Conservation (phyloP, 2,113 vertebrate genomes). For the Myanophis thanlyinensis region DNA sequence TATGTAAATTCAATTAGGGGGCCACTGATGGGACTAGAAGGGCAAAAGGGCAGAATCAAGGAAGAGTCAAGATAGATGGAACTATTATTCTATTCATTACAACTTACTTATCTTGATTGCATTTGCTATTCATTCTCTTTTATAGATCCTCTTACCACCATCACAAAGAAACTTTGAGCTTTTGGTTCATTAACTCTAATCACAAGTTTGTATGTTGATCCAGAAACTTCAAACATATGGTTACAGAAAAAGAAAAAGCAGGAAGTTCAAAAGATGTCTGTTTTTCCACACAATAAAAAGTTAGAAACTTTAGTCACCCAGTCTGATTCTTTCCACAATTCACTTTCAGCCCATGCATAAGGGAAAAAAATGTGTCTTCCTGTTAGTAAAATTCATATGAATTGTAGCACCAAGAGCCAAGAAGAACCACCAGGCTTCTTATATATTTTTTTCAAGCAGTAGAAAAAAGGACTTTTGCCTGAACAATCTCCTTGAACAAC, state of each 20-base stretch:
- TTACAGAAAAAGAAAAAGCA: not conserved
- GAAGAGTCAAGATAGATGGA: not conserved
- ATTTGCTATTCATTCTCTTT: not conserved
- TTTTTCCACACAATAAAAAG: not conserved
- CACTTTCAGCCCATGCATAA: not conserved
- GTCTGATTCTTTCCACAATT: not conserved
- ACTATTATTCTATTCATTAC: not conserved
- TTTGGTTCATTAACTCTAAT: not conserved
- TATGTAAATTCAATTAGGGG: not conserved
- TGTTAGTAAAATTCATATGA: not conserved
- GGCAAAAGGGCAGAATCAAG: not conserved
- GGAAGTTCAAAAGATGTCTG: not conserved
- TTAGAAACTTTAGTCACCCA: not conserved
- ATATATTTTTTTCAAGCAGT: not conserved
- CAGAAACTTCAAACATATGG: not conserved
- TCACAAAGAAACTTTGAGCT: not conserved
- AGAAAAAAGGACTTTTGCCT: not conserved
- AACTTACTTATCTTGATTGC: not conserved
- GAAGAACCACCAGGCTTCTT: not conserved
- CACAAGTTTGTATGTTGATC: not conserved
- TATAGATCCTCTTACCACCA: not conserved
- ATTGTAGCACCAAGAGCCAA: not conserved
- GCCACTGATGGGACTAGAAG: not conserved
- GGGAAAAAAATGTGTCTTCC: not conserved
- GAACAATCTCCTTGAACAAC: not conserved